Base-by-base conservation (phyloP, 2,113 vertebrate genomes). In the Gallinago paraguaiae region DNA sequence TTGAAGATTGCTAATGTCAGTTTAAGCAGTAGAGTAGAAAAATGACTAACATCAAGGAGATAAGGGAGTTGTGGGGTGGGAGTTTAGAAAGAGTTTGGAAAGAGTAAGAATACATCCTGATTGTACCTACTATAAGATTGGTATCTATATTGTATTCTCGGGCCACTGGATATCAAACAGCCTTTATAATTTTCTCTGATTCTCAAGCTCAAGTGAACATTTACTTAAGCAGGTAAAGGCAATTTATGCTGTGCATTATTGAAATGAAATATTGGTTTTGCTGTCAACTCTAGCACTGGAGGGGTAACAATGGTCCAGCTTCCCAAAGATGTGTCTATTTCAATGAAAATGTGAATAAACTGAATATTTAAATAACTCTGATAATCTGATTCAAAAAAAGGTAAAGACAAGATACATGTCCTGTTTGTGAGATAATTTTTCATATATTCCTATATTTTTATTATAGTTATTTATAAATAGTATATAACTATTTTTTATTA, bases 61-160 rank as follows among this genome's bases (percentile, higher is more conserved):
- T 45, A 5, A 20, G 56, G 56, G 12, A 33, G 19, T 14, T n/a
- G 17, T 11, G 17, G 10, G 9, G 7, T 15, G 3, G 4, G 0
- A 1, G 46, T 46, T 46, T 46, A 46, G 19, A 46, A 46, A 48
- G 3, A 46, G 9, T 81, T 80, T 50, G 46, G 35, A 57, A 82
- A 65, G 12, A 69, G 11, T 31, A 53, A 69, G 22, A 72, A 69
- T 18, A 59, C 4, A 16, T 37, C 4, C 25, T 43, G 6, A 30
- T 33, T 27, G 2, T n/a, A 53, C 35, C 17, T 61, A 35, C n/a
- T 78, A 17, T 60, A 71, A 48, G 15, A 11, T 14, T 17, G 7
- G 17, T 50, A 20, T n/a, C 82, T 35, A 9, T 31, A 18, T 56
- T 61, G 6, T 81, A 70, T 86, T 57, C 20, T 68, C 19, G 1